Percentiles rank a stretch among this genome's conserved stretches.
phyloP scores from a whole-genome alignment of 2,113 vertebrate genomes.

The Camelus bactrianus region DNA sequence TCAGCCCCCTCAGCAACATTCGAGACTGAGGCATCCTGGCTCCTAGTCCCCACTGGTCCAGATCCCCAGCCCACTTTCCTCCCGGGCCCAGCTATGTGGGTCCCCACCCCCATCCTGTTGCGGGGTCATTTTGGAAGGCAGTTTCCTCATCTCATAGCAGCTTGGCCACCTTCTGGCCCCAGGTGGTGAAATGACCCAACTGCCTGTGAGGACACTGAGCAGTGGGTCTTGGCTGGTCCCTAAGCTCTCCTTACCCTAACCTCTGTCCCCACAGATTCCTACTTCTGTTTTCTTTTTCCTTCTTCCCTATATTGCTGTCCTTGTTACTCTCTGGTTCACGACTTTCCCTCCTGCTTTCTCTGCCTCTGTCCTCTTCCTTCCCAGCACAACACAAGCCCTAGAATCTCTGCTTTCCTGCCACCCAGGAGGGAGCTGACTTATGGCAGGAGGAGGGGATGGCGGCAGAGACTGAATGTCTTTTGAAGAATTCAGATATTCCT shows the following conservation, averaged over 20 bases:
- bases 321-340: neutral
- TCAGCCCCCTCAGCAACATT: too few relatives aligned
- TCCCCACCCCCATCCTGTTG: neutral
- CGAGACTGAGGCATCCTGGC: neutral
- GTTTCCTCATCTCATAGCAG: neutral
- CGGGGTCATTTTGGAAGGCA: neutral
- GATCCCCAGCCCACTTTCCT: neutral
- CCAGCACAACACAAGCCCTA: neutral
- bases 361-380: neutral
- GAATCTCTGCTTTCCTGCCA: too few relatives aligned
- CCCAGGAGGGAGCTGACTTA: neutral
- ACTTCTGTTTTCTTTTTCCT: neutral
- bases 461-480: fast-evolving
- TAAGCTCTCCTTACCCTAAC: fast-evolving
- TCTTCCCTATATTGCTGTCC: neutral
- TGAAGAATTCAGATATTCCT: neutral
- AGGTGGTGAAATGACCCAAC: neutral
- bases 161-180: neutral
- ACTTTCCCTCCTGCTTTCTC: neutral
- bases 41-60: too few relatives aligned
- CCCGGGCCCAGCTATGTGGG: too few relatives aligned
- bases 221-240: neutral
- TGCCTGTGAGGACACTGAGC: neutral
- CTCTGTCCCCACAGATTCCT: neutral
- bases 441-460: fast-evolving